phyloP scores from a whole-genome alignment of 2,797 vertebrate genomes.

The Rhinogobio ventralis region DNA sequence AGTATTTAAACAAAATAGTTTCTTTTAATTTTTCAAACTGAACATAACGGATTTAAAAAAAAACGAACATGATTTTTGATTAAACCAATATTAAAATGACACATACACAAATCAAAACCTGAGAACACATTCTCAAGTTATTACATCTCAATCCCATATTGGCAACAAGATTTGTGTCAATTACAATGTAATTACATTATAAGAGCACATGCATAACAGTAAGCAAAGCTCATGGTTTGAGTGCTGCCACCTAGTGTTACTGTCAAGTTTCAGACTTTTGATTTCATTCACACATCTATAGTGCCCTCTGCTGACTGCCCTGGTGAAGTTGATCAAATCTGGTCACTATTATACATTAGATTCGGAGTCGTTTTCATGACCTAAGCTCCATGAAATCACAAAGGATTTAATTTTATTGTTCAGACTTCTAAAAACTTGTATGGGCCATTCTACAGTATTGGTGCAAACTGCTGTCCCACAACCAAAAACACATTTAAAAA shows the following conservation, averaged over 20 bases:
- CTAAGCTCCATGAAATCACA: not conserved
- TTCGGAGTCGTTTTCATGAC: not conserved
- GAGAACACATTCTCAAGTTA: not conserved
- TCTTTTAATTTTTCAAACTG: not conserved
- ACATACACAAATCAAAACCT: not conserved
- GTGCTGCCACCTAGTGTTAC: constrained; percentile 8
- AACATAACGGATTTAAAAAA: not conserved
- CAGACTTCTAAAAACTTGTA: not conserved
- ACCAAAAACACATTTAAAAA: no score
- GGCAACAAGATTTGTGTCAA: not conserved
- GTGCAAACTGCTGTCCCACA: no score
- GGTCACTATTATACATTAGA: not conserved
- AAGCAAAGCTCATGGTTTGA: not conserved
- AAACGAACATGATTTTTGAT: not conserved
- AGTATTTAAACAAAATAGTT: not conserved
- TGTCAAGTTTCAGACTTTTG: not conserved
- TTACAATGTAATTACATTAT: not conserved
- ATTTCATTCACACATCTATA: not conserved
- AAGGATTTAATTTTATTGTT: not conserved
- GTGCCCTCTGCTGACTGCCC: not conserved
- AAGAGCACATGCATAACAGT: not conserved
- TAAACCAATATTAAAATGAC: not conserved
- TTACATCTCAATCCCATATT: not conserved
- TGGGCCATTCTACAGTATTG: no score
- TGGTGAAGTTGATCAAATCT: not conserved